Conservation (phyloP, 2,797 vertebrate genomes). For the Benthosema pterotum region DNA sequence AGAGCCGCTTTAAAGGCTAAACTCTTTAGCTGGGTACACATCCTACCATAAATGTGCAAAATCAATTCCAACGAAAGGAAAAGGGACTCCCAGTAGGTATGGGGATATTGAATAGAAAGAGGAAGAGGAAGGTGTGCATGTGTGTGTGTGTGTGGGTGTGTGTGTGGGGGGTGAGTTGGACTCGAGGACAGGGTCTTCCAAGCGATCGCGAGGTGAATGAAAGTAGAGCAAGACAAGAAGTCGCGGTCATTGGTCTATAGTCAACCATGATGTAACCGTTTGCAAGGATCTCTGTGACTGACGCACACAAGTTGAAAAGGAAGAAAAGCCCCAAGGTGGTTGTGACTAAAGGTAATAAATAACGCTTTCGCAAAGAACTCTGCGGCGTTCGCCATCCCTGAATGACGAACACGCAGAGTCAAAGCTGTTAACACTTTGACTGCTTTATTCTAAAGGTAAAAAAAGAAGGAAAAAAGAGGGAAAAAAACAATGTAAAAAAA, state of each 20-base stretch:
- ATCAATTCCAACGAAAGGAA: conserved; percentile 10
- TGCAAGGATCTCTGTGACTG: conserved; percentile 21
- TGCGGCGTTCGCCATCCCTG: too few relatives aligned
- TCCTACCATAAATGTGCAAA: background rate
- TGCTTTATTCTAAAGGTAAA: too few relatives aligned
- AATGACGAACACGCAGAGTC: too few relatives aligned
- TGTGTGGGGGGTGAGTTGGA: conserved; percentile 35
- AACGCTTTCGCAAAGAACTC: too few relatives aligned
- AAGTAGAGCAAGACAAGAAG: conserved; percentile 67
- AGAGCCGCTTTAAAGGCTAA: conserved; percentile 53
- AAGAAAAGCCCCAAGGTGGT: too few relatives aligned
- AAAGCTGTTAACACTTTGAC: too few relatives aligned
- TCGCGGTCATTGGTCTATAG: conserved; percentile 56
- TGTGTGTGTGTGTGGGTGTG: too few relatives aligned
- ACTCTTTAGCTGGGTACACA: conserved; percentile 59
- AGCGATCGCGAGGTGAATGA: background rate
- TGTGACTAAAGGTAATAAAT: too few relatives aligned
- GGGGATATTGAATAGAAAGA: conserved; percentile 23
- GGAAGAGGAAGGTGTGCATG: too few relatives aligned
- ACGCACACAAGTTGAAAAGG: conserved; percentile 4
- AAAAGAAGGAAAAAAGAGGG: too few relatives aligned
- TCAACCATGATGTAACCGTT: conserved; percentile 49
- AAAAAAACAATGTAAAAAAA: too few relatives aligned
- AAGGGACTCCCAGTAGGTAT: conserved; percentile 40
- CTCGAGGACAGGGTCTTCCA: background rate